Evolutionary conservation across 2,113 vertebrate genomes (phyloP).

Genomic region (Mionectes macconnelli): DNA sequence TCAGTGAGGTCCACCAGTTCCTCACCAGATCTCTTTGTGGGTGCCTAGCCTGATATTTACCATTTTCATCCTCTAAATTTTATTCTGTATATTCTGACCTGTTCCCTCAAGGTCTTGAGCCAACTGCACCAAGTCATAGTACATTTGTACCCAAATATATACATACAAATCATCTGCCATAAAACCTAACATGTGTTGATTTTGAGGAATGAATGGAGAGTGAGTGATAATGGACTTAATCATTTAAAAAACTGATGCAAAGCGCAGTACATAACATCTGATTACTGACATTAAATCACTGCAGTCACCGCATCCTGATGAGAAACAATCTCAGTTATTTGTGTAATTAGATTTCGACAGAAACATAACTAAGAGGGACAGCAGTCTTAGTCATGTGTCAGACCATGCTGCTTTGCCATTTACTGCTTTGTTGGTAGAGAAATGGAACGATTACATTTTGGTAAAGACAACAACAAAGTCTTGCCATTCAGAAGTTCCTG

Average conservation of each 20-base stretch:
- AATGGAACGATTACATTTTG: background rate
- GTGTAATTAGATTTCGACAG: background rate
- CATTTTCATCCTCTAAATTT: background rate
- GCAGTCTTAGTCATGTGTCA: background rate
- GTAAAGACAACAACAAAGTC: background rate
- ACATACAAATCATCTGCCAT: background rate
- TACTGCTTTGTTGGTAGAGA: background rate
- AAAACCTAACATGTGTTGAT: background rate
- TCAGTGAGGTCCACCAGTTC: background rate
- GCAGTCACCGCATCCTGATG: background rate
- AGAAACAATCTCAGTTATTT: background rate
- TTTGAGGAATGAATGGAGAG: background rate
- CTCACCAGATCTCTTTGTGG: background rate
- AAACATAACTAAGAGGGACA: background rate
- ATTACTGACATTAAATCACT: conserved; percentile 9
- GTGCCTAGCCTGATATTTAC: background rate
- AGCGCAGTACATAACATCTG: background rate
- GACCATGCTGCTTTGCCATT: background rate
- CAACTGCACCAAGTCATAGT: background rate
- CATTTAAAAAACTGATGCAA: background rate
- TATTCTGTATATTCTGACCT: background rate
- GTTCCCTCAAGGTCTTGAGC: background rate
- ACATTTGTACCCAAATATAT: background rate
- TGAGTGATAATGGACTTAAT: background rate
- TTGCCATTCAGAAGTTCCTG: background rate